These are phyloP conservation scores for Paratilapia polleni DNA, from an alignment of 2,113 vertebrate genomes.

Conservation along the genomic window DNA sequence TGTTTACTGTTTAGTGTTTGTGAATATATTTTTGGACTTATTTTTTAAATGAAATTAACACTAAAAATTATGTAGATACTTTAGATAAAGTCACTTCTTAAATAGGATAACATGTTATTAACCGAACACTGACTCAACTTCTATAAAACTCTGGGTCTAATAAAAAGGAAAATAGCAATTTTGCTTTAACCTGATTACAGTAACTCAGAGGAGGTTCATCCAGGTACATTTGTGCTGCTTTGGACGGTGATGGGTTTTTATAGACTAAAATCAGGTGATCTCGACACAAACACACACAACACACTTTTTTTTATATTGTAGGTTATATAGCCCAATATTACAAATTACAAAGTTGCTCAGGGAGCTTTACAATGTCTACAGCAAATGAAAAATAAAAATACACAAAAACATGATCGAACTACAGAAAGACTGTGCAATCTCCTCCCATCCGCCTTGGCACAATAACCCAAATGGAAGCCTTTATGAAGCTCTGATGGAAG, in stretches of 20 bases:
- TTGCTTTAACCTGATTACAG: no score
- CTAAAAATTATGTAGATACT: background rate
- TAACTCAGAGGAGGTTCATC: background rate
- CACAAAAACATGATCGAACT: slow-evolving; percentile 32
- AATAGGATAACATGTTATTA: background rate
- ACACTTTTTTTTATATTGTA: no score
- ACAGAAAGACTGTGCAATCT: slow-evolving; percentile 36
- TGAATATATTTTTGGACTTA: background rate
- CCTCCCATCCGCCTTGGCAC: slow-evolving; percentile 59
- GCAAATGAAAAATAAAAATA: slow-evolving; percentile 19
- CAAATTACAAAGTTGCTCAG: slow-evolving; percentile 6
- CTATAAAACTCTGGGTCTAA: background rate
- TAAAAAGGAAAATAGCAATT: background rate
- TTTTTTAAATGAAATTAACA: background rate
- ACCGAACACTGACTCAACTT: background rate
- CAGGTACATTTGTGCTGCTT: background rate
- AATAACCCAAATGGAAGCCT: slow-evolving; percentile 74
- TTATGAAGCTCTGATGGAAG: slow-evolving; percentile 69
- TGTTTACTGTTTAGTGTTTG: background rate
- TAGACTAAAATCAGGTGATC: background rate
- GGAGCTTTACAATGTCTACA: background rate
- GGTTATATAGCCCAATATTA: background rate
- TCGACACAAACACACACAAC: background rate
- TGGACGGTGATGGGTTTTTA: background rate
- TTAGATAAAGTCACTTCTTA: background rate